Conservation (phyloP, 2,888 invertebrate genomes). For the Xestia xanthographa region DNA sequence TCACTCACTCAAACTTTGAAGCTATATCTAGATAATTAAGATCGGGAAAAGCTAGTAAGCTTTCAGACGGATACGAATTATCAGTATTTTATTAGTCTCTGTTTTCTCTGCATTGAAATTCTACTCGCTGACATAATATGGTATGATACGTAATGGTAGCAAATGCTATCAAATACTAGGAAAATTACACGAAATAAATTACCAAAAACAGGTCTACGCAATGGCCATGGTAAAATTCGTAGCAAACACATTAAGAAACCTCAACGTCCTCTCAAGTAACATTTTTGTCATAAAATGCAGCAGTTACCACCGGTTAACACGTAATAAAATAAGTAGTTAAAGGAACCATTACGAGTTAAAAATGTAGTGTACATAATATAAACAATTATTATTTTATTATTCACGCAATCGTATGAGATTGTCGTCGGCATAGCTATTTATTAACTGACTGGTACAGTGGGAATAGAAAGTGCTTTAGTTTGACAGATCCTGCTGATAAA, state of each 20-base stretch:
- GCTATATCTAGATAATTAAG: too few species aligned
- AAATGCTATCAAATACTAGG: neutral
- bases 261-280: conserved; percentile 1
- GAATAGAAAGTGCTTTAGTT: neutral
- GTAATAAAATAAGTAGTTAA: conserved; percentile 33
- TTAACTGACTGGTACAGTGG: conserved; percentile 29
- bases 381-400: conserved; percentile 36
- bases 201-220: neutral
- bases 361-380: conserved; percentile 26
- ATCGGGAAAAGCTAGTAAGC: neutral
- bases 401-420: conserved; percentile 18
- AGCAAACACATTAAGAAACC: conserved; percentile 3
- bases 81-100: neutral
- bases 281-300: conserved; percentile 17
- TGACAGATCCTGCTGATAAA: neutral
- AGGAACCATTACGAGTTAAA: conserved; percentile 27
- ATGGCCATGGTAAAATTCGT: conserved; percentile 7
- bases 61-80: neutral
- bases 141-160: too few species aligned
- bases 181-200: neutral
- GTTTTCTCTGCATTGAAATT: neutral
- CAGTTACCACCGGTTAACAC: conserved; percentile 20
- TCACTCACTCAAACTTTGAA: too few species aligned
- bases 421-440: conserved; percentile 53
- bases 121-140: neutral